Evolutionary conservation across 1,140 invertebrate species (phyloP).

Genomic region (Phenacoccus solenopsis): DNA sequence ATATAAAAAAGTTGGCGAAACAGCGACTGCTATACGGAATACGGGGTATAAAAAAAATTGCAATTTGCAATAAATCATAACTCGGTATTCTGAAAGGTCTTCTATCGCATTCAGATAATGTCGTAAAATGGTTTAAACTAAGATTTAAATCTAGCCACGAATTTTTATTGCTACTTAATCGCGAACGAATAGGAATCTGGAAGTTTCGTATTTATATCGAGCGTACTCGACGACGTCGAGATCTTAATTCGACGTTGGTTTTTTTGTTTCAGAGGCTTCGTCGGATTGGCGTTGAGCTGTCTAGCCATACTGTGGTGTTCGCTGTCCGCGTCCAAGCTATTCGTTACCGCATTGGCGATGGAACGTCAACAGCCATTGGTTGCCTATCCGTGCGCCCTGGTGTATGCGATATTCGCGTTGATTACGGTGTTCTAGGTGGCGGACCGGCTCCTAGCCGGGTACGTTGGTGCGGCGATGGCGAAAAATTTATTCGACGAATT

Average conservation of each 20-base stretch:
- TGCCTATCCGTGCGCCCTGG: constrained; percentile 85
- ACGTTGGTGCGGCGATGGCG: too few species aligned
- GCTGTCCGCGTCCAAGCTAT: constrained; percentile 81
- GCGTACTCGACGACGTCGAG: too few species aligned
- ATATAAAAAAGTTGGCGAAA: neutral
- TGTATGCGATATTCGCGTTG: constrained; percentile 90
- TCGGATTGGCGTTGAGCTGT: constrained; percentile 58
- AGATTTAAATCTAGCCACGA: neutral
- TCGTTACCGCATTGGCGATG: constrained; percentile 83
- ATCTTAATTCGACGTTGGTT: too few species aligned
- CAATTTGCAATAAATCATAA: neutral
- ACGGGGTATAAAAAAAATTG: neutral
- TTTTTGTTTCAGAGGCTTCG: constrained; percentile 34
- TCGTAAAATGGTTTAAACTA: neutral
- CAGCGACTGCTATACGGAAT: neutral
- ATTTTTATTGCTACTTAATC: neutral
- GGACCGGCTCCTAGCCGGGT: too few species aligned
- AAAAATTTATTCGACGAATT: too few species aligned
- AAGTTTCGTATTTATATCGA: too few species aligned
- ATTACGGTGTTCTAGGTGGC: constrained; percentile 75
- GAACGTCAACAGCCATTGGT: constrained; percentile 79
- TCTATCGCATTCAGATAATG: neutral
- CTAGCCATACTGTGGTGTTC: constrained; percentile 83
- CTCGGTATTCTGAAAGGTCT: neutral
- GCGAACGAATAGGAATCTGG: neutral